Percentiles rank a stretch among this genome's conserved stretches.
phyloP scores from a whole-genome alignment of 2,888 invertebrate genomes.

The Cheilosia grossa region DNA sequence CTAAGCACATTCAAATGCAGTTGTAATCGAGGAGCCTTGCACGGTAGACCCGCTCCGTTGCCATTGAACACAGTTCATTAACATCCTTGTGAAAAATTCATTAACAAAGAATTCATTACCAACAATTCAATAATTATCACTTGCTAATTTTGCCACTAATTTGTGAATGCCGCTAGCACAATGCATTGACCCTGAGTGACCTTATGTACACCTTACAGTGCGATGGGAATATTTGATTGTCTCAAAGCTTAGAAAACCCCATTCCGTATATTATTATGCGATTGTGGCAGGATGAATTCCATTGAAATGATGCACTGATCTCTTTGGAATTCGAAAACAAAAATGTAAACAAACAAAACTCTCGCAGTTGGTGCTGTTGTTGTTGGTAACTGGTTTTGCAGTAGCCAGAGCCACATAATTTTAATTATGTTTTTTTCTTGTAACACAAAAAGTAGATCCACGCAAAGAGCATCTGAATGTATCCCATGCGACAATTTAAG shows the following conservation, averaged over 20 bases:
- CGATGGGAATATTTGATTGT: conserved; percentile 31
- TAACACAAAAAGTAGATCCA: conserved; percentile 26
- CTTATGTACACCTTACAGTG: neutral
- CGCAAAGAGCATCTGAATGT: conserved; percentile 15
- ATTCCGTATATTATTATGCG: neutral
- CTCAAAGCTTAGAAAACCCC: neutral
- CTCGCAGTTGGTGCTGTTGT: neutral
- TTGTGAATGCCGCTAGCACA: conserved; percentile 26
- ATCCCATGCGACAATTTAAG: conserved; percentile 50
- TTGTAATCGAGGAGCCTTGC: conserved; percentile 1
- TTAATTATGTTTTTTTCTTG: conserved; percentile 60
- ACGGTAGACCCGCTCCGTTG: conserved; percentile 13
- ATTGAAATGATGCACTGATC: conserved; percentile 43
- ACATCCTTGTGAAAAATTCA: conserved; percentile 42
- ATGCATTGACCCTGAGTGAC: conserved; percentile 38
- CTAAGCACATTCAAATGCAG: neutral
- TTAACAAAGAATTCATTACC: conserved; percentile 29
- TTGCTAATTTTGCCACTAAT: conserved; percentile 52
- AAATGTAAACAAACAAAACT: conserved; percentile 45
- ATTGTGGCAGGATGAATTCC: conserved; percentile 10
- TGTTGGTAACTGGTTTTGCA: conserved; percentile 45
- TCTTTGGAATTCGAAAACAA: conserved; percentile 41
- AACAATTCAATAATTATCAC: conserved; percentile 49
- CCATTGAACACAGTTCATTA: conserved; percentile 49
- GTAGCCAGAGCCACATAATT: conserved; percentile 28